Percentiles rank a stretch among this genome's conserved stretches.
phyloP scores from a whole-genome alignment of 2,113 vertebrate species.

The Condylura cristata region DNA sequence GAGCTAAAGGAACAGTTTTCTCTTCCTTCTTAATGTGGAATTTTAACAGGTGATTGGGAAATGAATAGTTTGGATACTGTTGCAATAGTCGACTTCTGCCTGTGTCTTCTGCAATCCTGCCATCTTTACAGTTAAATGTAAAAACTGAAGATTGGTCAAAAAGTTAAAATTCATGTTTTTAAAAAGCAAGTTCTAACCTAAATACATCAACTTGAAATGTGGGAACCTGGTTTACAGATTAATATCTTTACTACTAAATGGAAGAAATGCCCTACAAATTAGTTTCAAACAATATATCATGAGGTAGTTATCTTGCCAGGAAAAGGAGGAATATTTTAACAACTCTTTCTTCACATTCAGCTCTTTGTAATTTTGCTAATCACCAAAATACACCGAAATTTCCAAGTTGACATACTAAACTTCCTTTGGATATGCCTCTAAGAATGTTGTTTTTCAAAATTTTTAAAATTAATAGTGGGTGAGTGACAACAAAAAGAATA shows the following conservation, averaged over 20 bases:
- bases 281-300: background rate
- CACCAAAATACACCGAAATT: constrained; percentile 13
- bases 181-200: constrained; percentile 10
- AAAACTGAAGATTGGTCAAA: background rate
- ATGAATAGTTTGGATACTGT: background rate
- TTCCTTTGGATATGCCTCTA: background rate
- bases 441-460: background rate
- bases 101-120: background rate
- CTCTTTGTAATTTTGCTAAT: background rate
- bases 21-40: constrained; percentile 17
- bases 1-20: background rate
- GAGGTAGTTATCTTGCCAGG: background rate
- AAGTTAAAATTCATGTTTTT: background rate
- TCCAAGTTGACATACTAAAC: background rate
- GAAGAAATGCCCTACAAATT: background rate
- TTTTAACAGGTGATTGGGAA: background rate
- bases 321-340: background rate
- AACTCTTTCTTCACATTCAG: constrained; percentile 23
- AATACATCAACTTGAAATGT: background rate
- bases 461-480: constrained; percentile 16
- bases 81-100: background rate
- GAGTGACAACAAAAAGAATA: background rate
- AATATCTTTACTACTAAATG: background rate
- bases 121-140: constrained; percentile 17
- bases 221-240: background rate